phyloP scores from a whole-genome alignment of 1,140 invertebrate genomes.

The Neotoxoptera formosana region DNA sequence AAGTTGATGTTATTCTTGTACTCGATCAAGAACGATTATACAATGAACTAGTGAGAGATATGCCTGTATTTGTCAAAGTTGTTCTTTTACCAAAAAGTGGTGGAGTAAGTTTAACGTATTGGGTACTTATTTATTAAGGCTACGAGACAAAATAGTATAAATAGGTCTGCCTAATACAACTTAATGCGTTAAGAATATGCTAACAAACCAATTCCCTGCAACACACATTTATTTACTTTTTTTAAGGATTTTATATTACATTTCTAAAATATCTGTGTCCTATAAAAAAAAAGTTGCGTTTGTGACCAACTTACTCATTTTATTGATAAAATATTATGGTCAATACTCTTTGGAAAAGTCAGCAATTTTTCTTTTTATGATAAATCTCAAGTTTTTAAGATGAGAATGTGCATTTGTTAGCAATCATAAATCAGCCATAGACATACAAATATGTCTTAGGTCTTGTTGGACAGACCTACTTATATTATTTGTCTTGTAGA shows the following conservation, averaged over 20 bases:
- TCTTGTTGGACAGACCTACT: neutral
- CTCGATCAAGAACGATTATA: slow-evolving; percentile 96
- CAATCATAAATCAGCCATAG: neutral
- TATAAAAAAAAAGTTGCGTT: neutral
- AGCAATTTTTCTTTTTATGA: neutral
- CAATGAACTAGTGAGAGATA: slow-evolving; percentile 91
- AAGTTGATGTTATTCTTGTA: slow-evolving; percentile 95
- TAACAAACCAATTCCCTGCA: too few relatives aligned
- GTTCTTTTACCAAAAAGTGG: slow-evolving; percentile 95
- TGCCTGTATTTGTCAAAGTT: slow-evolving; percentile 92
- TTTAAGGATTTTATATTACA: neutral
- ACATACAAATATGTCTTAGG: neutral
- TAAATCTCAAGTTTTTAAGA: neutral
- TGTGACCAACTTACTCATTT: neutral
- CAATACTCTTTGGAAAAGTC: neutral
- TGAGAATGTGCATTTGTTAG: neutral
- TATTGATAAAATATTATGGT: too few relatives aligned
- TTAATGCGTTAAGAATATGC: too few relatives aligned
- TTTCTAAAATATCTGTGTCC: neutral
- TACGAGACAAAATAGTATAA: neutral
- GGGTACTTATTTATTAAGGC: neutral
- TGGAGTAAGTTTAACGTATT: slow-evolving; percentile 73
- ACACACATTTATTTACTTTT: neutral
- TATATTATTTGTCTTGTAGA: too few relatives aligned
- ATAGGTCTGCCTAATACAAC: neutral